These are phyloP conservation scores for Mormoops blainvillei DNA, from an alignment of 2,113 vertebrate genomes.

Conservation along the genomic window DNA sequence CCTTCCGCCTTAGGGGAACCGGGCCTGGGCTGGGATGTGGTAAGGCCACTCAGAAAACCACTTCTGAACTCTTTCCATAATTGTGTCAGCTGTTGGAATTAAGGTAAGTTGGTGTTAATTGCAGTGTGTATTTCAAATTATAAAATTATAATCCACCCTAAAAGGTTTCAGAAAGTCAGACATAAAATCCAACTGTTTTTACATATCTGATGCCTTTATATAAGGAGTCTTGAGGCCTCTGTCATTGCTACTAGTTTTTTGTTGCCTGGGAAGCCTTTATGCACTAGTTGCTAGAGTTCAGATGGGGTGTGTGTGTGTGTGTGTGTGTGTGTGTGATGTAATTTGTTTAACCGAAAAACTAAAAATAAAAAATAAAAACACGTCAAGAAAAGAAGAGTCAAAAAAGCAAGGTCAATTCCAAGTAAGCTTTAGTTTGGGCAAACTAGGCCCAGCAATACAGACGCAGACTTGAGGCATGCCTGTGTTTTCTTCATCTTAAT, in stretches of 20 bases:
- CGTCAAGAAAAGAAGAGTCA: neutral
- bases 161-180: neutral
- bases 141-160: neutral
- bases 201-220: neutral
- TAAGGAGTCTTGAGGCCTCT: neutral
- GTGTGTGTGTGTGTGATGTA: neutral
- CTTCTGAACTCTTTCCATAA: neutral
- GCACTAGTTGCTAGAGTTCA: neutral
- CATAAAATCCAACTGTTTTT: neutral
- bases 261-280: neutral
- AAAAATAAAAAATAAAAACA: neutral
- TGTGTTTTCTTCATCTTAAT: neutral
- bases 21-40: neutral
- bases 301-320: neutral
- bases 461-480: neutral
- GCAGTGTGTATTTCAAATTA: neutral
- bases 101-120: neutral
- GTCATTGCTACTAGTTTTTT: neutral
- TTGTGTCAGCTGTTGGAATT: neutral
- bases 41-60: fast-evolving
- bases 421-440: neutral
- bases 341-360: neutral
- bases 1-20: neutral
- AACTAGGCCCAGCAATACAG: neutral
- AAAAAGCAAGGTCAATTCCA: neutral